A percentile compares a stretch with the other conserved stretches of the same genome.
Conservation (phyloP, 2,888 invertebrate genomes). For the Pseudococcus longispinus region DNA sequence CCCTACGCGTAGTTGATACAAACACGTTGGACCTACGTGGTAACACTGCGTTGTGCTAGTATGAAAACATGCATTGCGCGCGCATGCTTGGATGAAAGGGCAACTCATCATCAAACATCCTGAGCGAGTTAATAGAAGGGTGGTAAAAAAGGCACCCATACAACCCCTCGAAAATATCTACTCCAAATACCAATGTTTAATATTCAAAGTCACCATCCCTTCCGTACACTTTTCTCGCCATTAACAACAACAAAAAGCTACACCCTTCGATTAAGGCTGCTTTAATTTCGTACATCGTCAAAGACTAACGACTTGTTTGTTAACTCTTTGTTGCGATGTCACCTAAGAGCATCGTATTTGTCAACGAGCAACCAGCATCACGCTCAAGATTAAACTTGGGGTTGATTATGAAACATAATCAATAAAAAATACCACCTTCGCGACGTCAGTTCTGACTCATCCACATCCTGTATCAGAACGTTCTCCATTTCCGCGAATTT, state of each 20-base stretch:
- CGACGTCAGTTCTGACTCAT: neutral
- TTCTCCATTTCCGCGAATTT: neutral
- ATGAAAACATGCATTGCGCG: too few relatives aligned
- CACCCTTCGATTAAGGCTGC: neutral
- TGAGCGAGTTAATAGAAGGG: too few relatives aligned
- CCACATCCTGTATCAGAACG: neutral
- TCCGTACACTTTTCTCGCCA: neutral
- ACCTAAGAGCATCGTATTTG: neutral
- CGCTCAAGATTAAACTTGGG: neutral
- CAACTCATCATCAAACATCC: too few relatives aligned
- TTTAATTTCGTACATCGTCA: neutral
- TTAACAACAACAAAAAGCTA: neutral
- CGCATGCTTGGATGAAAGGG: too few relatives aligned
- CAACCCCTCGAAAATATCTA: neutral
- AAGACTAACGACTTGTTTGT: conserved; percentile 17
- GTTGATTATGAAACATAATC: conserved; percentile 1
- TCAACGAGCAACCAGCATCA: neutral
- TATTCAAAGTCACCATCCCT: neutral
- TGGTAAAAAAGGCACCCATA: neutral
- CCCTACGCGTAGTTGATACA: too few relatives aligned
- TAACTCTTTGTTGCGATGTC: neutral
- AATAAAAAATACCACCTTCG: neutral
- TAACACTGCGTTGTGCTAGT: too few relatives aligned
- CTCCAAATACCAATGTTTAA: neutral
- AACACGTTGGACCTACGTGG: too few relatives aligned